Evolutionary conservation across 2,888 invertebrate species (phyloP).

Genomic region (Epistrophella euchroma): DNA sequence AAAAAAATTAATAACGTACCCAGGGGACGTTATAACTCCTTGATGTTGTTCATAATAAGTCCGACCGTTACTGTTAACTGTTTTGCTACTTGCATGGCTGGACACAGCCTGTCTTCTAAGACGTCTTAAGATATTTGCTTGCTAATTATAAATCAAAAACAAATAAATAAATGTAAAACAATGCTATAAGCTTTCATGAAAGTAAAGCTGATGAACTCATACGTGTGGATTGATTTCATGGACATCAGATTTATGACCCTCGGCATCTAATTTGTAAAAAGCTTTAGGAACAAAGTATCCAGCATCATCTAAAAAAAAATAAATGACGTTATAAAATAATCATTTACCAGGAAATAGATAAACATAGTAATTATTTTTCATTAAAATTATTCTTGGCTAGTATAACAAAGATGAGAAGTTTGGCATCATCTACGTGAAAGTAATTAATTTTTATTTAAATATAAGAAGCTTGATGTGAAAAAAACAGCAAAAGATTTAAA

Average conservation of each 20-base stretch:
- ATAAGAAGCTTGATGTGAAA: neutral
- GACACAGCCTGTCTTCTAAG: slow-evolving; percentile 47
- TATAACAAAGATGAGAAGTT: slow-evolving; percentile 24
- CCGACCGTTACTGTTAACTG: slow-evolving; percentile 71
- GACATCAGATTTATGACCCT: slow-evolving; percentile 80
- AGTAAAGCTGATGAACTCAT: slow-evolving; percentile 15
- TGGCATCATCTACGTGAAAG: slow-evolving; percentile 17
- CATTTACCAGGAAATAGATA: slow-evolving; percentile 9
- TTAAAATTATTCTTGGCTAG: slow-evolving; percentile 10
- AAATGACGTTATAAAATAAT: slow-evolving; percentile 9
- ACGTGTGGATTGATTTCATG: slow-evolving; percentile 80
- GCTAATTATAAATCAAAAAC: slow-evolving; percentile 29
- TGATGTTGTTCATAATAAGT: slow-evolving; percentile 70
- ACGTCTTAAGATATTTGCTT: slow-evolving; percentile 66
- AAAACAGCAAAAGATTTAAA: neutral
- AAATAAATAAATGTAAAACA: neutral
- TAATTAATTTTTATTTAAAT: slow-evolving; percentile 12
- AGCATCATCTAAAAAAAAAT: slow-evolving; percentile 76
- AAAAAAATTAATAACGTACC: slow-evolving; percentile 48
- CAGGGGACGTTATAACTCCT: slow-evolving; percentile 57
- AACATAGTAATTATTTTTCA: slow-evolving; percentile 30
- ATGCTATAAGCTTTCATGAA: neutral
- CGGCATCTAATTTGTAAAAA: slow-evolving; percentile 80
- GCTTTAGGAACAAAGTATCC: slow-evolving; percentile 81
- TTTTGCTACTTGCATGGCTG: slow-evolving; percentile 21